phyloP scores from a whole-genome alignment of 2,888 invertebrate species.

The Ornithoptera alexandrae region DNA sequence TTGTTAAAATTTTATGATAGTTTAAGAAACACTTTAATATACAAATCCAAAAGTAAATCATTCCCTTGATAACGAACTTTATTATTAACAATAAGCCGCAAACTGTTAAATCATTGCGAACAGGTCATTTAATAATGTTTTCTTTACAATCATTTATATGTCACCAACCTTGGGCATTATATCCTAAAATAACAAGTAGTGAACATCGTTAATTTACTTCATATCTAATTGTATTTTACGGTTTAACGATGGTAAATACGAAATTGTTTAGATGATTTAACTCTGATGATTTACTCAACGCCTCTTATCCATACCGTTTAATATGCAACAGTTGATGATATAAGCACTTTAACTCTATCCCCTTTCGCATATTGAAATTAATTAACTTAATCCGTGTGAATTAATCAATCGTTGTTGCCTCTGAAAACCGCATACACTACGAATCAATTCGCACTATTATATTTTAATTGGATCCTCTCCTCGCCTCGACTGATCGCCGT shows the following conservation, averaged over 20 bases:
- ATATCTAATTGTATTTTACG: background rate
- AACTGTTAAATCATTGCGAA: background rate
- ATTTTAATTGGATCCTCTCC: constrained; percentile 54
- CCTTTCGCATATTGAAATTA: constrained; percentile 12
- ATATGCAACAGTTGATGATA: background rate
- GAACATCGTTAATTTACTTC: background rate
- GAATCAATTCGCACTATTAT: constrained; percentile 41
- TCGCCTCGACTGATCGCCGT: constrained; percentile 41
- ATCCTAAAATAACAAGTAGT: constrained; percentile 1
- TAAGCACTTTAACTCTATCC: background rate
- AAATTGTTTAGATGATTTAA: background rate
- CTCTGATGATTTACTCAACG: background rate
- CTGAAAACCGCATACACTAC: constrained; percentile 31
- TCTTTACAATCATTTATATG: background rate
- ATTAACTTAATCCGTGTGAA: constrained; percentile 21
- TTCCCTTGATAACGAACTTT: background rate
- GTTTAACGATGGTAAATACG: background rate
- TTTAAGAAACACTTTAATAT: background rate
- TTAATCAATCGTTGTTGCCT: constrained; percentile 20
- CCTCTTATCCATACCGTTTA: background rate
- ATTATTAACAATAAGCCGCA: background rate
- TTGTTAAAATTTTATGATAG: background rate
- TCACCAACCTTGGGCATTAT: background rate
- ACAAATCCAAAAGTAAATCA: background rate
- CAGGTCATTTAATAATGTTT: constrained; percentile 1